Evolutionary conservation across 2,797 vertebrate species (phyloP), one percentile per base, ranked within the genome.

Genomic region (Danio jaintianensis): DNA sequence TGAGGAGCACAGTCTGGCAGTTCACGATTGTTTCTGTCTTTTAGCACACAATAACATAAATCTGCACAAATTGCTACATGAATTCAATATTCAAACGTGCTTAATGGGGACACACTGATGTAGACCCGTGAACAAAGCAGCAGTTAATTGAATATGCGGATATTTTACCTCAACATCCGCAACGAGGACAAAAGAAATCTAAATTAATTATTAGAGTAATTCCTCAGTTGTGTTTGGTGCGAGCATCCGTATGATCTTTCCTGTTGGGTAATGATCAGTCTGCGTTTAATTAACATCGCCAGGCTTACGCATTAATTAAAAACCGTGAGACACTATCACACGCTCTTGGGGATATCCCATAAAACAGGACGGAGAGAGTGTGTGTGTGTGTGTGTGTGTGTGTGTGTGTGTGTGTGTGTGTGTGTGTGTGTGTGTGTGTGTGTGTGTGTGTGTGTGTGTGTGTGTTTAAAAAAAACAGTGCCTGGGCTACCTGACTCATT

Each of bases 241-340:
- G n/a, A 81, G 53, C 5, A 2, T 45, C 68, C 11, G 16, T 71
- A 40, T 80, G 69, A 80, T 80, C 86, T 89, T 89, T 87, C 53
- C 45, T 76, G 76, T 85, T 85, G 87, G 85, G 83, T 86, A 86
- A 88, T 88, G 69, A 82, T 87, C 88, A 83, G 89, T 87, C 88
- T 90, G 85, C 85, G 88, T 93, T 93, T 92, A 93, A 93, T 92
- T 91, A 93, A 90, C 90, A 89, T 91, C 88, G 87, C 83, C 86
- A 76, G 89, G 89, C 89, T 88, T 89, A 89, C 82, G 84, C 89
- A 89, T 91, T 94, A 92, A 93, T 94, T 94, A 93, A 92, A 91
- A 92, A 58, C 84, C 90, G 87, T 84, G 81, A 62, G 79, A 88
- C 90, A 90, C 89, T 88, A 68, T 88, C 82, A 22, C 79, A 82